A percentile compares a stretch with the other conserved stretches of the same genome.
phyloP scores from a whole-genome alignment of 2,888 invertebrate species.

The Drosophila melanocephala region DNA sequence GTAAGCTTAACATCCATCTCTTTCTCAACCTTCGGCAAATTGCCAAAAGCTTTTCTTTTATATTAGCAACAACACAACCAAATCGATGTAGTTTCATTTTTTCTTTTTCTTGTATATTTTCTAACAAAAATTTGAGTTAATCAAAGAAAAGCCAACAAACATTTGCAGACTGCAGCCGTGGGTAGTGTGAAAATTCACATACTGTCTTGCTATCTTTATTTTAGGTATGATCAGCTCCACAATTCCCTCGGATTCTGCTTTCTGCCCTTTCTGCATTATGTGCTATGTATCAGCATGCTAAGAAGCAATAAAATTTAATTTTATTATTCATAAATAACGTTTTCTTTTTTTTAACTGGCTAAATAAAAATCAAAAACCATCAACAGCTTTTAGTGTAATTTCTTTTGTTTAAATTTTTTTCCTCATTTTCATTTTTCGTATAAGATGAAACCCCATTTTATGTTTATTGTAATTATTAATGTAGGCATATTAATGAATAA shows the following conservation, averaged over 20 bases:
- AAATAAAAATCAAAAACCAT: constrained; percentile 68
- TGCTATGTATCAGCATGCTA: constrained; percentile 63
- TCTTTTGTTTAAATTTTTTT: constrained; percentile 24
- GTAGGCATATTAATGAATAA: constrained; percentile 70
- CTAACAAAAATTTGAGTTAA: constrained; percentile 41
- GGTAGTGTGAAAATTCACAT: neutral
- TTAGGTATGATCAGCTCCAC: neutral
- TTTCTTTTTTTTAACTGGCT: constrained; percentile 50
- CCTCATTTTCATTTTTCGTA: constrained; percentile 53
- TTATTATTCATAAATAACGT: constrained; percentile 54
- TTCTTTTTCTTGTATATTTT: neutral
- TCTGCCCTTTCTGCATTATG: constrained; percentile 11
- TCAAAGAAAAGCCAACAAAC: constrained; percentile 58
- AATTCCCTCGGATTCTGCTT: neutral
- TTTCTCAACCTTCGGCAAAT: constrained; percentile 6
- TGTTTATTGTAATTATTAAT: constrained; percentile 75
- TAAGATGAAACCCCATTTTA: constrained; percentile 74
- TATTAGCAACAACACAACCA: constrained; percentile 84
- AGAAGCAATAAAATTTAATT: constrained; percentile 71
- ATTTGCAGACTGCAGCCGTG: constrained; percentile 29
- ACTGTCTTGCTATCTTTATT: neutral
- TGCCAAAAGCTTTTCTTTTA: constrained; percentile 43
- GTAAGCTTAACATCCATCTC: constrained; percentile 11
- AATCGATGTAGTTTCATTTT: constrained; percentile 81
- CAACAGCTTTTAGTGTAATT: constrained; percentile 52